Evolutionary conservation across 2,113 vertebrate species (phyloP), one percentile per base, ranked within the genome.

Genomic region (Pygoscelis antarcticus): DNA sequence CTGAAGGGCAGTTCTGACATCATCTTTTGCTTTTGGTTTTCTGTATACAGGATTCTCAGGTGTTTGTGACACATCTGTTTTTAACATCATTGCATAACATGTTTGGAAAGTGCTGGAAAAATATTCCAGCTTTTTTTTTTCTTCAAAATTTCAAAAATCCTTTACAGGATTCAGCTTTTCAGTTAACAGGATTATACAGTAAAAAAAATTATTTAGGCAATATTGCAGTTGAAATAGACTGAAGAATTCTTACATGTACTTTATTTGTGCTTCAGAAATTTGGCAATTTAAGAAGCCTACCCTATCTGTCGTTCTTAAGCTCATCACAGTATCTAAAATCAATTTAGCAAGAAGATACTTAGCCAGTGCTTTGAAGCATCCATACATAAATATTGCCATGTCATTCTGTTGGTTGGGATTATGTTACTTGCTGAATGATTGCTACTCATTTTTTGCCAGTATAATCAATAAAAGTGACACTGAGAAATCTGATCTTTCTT

Each of bases 391-490:
- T 94, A 91, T 68, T 80, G 57, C 70, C 16, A 1, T 79, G 70
- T 86, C 58, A 58, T 93, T 93, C 58, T 78, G 6, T 62, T 88
- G 52, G 17, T 92, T 68, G 26, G 70, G 68, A 80, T 88, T 96
- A 69, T 76, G 57, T 80, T 94, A 61, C 75, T 77, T 90, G 34
- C 68, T 66, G 70, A 86, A 84, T 88, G 81, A 88, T 77, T 72
- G 64, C 68, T 94, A 51, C 80, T 80, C 32, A 34, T 62, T 89
- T 95, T 94, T 96, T 95, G 78, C 94, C 93, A 93, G 44, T 76
- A 27, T 93, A 97, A 91, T 97, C 80, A 94, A 89, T 97, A 89
- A 94, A 94, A 96, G 21, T 93, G 86, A 90, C 94, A 93, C 76
- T 44, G 65, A 86, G 87, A 95, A 96, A 96, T 78, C 57, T 49